Evolutionary conservation across 2,113 vertebrate genomes (phyloP).

Genomic region (Channa maculata): DNA sequence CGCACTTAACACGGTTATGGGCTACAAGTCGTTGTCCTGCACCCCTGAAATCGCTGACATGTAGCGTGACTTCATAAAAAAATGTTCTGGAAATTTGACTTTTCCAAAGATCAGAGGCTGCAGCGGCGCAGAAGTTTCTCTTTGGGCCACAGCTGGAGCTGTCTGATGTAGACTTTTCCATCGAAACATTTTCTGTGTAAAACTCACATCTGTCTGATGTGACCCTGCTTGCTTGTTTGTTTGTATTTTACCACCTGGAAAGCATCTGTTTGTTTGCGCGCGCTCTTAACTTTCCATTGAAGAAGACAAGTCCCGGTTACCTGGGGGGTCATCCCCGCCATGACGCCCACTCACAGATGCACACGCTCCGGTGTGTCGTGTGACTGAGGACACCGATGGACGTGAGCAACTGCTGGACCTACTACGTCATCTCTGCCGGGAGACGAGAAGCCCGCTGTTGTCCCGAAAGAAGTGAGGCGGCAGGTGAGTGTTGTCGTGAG

Average conservation of each 20-base stretch:
- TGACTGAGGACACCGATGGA: constrained; percentile 49
- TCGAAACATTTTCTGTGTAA: constrained; percentile 31
- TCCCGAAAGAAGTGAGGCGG: not conserved
- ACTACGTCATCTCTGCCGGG: constrained; percentile 31
- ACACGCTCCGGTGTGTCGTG: constrained; percentile 41
- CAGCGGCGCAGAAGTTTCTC: constrained; percentile 17
- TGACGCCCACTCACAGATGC: constrained; percentile 35
- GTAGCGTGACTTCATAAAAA: constrained; percentile 1
- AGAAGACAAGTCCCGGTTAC: constrained; percentile 40
- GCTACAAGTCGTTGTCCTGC: not conserved
- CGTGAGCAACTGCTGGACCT: constrained; percentile 32
- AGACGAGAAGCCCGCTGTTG: constrained; percentile 14
- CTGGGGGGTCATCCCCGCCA: constrained; percentile 63
- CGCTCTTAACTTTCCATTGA: constrained; percentile 29
- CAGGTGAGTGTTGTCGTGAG: constrained; percentile 47
- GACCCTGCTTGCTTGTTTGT: constrained; percentile 7
- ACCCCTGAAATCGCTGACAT: not conserved
- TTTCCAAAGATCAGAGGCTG: constrained; percentile 48
- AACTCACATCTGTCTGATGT: constrained; percentile 33
- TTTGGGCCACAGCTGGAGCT: constrained; percentile 33
- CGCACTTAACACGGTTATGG: not conserved
- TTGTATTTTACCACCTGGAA: constrained; percentile 20
- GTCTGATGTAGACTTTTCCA: constrained; percentile 55
- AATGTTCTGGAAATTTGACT: constrained; percentile 61
- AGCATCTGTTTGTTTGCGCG: not conserved